A percentile compares a stretch with the other conserved stretches of the same genome.
phyloP scores from a whole-genome alignment of 2,113 vertebrate species.

The Neodon shergylaensis region DNA sequence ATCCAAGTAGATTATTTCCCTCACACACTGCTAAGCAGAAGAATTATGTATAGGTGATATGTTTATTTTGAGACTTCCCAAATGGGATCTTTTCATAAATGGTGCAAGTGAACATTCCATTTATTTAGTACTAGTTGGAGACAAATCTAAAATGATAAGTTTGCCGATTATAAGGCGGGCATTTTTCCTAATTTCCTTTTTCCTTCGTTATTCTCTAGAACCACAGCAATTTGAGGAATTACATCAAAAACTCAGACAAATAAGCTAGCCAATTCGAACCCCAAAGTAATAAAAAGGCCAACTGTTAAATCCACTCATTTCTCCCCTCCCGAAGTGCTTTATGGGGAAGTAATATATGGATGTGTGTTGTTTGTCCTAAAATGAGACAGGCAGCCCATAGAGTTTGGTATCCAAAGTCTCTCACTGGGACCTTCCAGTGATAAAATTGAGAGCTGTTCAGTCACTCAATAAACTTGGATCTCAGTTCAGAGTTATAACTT shows the following conservation, averaged over 20 bases:
- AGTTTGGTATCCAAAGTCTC: neutral
- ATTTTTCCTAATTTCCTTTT: neutral
- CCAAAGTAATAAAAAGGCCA: neutral
- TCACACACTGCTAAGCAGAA: conserved; percentile 1
- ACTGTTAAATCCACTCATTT: neutral
- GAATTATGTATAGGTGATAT: neutral
- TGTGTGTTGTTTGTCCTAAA: neutral
- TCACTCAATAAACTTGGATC: neutral
- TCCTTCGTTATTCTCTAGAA: neutral
- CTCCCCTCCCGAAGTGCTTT: neutral
- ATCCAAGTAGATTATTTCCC: neutral
- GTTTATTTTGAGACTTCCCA: neutral
- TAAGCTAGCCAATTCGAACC: neutral
- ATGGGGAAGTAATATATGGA: neutral
- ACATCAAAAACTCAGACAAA: neutral
- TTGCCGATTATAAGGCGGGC: neutral
- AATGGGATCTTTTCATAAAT: conserved; percentile 4
- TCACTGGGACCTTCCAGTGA: neutral
- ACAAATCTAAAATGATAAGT: conserved; percentile 35
- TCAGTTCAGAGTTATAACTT: conserved; percentile 11
- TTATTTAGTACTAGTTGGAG: conserved; percentile 34
- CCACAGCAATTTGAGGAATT: neutral
- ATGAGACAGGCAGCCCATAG: neutral
- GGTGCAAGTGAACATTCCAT: conserved; percentile 10
- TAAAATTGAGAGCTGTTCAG: neutral